A percentile compares a stretch with the other conserved stretches of the same genome.
Conservation (phyloP, 2,888 invertebrate genomes). For the Caenorhabditis angaria region DNA sequence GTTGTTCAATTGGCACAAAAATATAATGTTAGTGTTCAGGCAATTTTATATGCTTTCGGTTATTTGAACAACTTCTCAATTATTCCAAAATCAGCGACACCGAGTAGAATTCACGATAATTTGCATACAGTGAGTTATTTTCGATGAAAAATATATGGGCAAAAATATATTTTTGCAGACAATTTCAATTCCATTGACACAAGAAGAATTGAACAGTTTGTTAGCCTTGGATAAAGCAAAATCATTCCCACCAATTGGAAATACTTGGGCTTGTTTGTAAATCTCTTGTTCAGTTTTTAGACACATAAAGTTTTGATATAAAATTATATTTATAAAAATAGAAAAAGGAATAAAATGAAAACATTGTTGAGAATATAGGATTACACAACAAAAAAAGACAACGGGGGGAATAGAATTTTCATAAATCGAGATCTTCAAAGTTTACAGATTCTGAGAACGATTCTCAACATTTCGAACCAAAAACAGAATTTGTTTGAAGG, state of each 20-base stretch:
- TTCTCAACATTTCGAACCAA: not conserved
- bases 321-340: slow-evolving; percentile 4
- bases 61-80: slow-evolving; percentile 45
- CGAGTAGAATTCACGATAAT: slow-evolving; percentile 52
- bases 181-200: not conserved
- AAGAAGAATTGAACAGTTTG: slow-evolving; percentile 2
- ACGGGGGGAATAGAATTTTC: not conserved
- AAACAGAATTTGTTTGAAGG: not conserved
- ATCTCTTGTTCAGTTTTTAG: not conserved
- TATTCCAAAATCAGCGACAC: slow-evolving; percentile 57
- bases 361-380: not conserved
- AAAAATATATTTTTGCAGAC: not conserved
- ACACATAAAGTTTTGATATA: not conserved
- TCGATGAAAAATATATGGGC: not conserved
- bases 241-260: slow-evolving; percentile 6
- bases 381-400: not conserved
- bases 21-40: slow-evolving; percentile 71
- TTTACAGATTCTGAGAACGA: not conserved
- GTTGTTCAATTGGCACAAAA: slow-evolving; percentile 78
- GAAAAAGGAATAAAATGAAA: slow-evolving; percentile 4
- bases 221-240: not conserved
- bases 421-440: not conserved
- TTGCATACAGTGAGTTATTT: slow-evolving; percentile 34
- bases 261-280: not conserved
- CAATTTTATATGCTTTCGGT: slow-evolving; percentile 58